A percentile compares a stretch with the other conserved stretches of the same genome.
Conservation (phyloP, 2,113 vertebrate genomes). For the Coptodon rendalli region DNA sequence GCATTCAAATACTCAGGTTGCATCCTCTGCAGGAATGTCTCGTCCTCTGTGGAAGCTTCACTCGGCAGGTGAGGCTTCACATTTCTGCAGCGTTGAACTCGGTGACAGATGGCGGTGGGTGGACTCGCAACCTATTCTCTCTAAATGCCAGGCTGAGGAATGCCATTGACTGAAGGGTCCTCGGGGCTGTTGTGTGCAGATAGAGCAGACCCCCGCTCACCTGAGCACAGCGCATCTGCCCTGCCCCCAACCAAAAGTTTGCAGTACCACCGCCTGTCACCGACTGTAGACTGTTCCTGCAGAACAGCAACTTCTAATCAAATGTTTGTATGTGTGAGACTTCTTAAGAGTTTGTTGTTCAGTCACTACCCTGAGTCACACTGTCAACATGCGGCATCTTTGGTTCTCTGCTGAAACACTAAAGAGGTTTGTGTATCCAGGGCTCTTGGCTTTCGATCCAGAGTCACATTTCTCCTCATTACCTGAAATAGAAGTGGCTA, state of each 20-base stretch:
- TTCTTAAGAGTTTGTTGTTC: background rate
- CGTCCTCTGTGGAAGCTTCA: background rate
- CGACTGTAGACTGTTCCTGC: background rate
- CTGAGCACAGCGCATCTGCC: constrained; percentile 19
- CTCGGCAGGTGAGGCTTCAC: constrained; percentile 15
- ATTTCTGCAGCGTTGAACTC: background rate
- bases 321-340: background rate
- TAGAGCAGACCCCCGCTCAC: constrained; percentile 31
- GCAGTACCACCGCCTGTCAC: background rate
- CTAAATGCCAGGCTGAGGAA: constrained; percentile 43
- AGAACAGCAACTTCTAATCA: background rate
- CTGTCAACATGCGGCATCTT: background rate
- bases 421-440: background rate
- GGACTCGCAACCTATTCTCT: background rate
- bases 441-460: constrained; percentile 4
- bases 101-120: background rate
- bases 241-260: constrained; percentile 1
- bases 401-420: background rate
- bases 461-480: constrained; percentile 23
- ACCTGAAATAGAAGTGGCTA: constrained; percentile 6
- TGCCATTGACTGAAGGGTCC: constrained; percentile 54
- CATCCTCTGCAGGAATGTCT: background rate
- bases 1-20: background rate
- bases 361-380: background rate
- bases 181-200: constrained; percentile 44